A percentile compares a stretch with the other conserved stretches of the same genome.
Evolutionary conservation across 2,113 vertebrate genomes (phyloP).

Genomic region (Campylorhamphus procurvoides): DNA sequence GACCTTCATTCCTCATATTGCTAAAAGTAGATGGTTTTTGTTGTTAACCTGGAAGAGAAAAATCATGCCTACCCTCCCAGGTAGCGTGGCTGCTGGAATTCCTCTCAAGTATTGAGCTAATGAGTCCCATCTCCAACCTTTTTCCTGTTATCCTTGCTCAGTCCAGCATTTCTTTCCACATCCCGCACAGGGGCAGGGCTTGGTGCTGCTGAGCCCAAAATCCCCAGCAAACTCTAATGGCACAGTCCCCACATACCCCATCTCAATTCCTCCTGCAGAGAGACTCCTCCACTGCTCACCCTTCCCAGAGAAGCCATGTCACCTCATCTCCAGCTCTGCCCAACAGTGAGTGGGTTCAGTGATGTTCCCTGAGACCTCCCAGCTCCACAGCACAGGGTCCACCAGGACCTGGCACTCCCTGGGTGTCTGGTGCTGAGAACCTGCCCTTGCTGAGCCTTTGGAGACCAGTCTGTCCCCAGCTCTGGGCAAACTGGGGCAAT

Average conservation of each 20-base stretch:
- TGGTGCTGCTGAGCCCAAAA: not conserved
- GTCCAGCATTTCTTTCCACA: not conserved
- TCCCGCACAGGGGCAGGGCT: not conserved
- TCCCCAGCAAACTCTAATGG: not conserved
- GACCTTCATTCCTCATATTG: not conserved
- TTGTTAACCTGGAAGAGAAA: not conserved
- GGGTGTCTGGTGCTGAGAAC: not conserved
- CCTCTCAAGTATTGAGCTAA: not conserved
- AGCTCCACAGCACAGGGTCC: accelerated
- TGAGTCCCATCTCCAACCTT: not conserved
- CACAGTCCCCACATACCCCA: not conserved
- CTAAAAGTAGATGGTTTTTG: not conserved
- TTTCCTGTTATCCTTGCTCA: not conserved
- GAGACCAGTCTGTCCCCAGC: not conserved
- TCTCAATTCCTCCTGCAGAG: not conserved
- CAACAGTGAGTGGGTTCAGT: accelerated
- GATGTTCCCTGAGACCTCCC: not conserved
- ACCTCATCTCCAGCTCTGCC: not conserved
- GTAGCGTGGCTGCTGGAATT: not conserved
- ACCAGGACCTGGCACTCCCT: not conserved
- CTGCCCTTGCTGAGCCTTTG: not conserved
- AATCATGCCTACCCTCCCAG: not conserved
- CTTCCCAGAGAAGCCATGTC: not conserved
- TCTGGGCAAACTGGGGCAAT: not conserved
- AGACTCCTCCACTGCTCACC: accelerated